Evolutionary conservation across 2,113 vertebrate genomes (phyloP).

Genomic region (Nothoprocta pentlandii): DNA sequence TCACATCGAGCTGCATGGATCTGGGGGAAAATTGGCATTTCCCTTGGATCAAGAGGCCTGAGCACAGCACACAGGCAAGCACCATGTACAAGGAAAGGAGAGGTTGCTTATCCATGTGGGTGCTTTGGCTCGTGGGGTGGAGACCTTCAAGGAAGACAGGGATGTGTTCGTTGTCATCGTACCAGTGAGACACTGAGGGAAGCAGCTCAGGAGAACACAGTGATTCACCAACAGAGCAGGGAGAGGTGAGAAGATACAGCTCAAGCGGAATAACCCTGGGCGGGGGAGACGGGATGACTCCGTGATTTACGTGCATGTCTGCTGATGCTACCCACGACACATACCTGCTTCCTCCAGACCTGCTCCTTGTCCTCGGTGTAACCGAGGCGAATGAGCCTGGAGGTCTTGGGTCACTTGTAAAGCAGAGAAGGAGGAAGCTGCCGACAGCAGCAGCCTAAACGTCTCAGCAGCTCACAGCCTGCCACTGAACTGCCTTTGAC

Average conservation of each 20-base stretch:
- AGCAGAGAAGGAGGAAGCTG: background rate
- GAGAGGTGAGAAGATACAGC: background rate
- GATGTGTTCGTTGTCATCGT: background rate
- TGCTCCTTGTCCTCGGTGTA: background rate
- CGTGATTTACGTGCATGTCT: background rate
- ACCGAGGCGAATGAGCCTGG: background rate
- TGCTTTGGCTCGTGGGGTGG: fast-evolving
- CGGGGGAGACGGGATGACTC: background rate
- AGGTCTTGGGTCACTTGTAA: background rate
- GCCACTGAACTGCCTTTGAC: background rate
- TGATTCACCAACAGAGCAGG: background rate
- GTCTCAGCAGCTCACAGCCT: background rate
- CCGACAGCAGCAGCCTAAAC: background rate
- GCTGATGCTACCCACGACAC: background rate
- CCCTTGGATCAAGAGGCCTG: background rate
- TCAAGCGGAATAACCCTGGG: background rate
- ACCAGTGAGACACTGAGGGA: background rate
- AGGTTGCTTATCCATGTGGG: background rate
- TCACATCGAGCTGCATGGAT: fast-evolving
- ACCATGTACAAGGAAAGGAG: background rate
- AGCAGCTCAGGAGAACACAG: background rate
- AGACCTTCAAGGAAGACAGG: background rate
- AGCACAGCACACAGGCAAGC: background rate
- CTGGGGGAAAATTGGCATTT: background rate
- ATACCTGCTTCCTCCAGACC: background rate